Evolutionary conservation across 2,888 invertebrate genomes (phyloP).

Genomic region (Eupithecia centaureata): DNA sequence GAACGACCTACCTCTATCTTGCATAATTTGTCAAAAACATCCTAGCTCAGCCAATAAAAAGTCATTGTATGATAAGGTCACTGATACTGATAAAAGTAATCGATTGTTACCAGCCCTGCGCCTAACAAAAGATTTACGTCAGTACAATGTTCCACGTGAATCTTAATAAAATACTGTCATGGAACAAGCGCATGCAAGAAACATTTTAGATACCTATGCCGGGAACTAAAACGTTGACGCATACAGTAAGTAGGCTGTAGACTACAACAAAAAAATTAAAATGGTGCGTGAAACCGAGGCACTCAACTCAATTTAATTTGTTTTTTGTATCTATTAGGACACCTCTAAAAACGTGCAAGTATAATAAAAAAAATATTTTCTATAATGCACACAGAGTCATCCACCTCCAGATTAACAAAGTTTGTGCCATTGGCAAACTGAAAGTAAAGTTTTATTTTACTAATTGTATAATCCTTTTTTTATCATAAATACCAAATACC

Average conservation of each 20-base stretch:
- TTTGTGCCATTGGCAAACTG: too few relatives aligned
- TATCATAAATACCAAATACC: too few relatives aligned
- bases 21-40: conserved; percentile 55
- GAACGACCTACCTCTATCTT: conserved; percentile 69
- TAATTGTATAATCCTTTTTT: too few relatives aligned
- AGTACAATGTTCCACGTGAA: conserved; percentile 10
- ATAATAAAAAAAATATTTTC: too few relatives aligned
- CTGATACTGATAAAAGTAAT: conserved; percentile 46
- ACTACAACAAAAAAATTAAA: not conserved
- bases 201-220: not conserved
- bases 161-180: not conserved
- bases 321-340: too few relatives aligned
- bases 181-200: not conserved
- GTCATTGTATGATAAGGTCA: conserved; percentile 63
- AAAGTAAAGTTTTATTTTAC: too few relatives aligned
- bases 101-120: conserved; percentile 38
- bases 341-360: too few relatives aligned
- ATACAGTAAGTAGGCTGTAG: too few relatives aligned
- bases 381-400: too few relatives aligned
- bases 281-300: too few relatives aligned
- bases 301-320: not conserved
- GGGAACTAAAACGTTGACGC: not conserved
- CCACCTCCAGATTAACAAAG: too few relatives aligned
- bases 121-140: conserved; percentile 38
- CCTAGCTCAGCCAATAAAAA: conserved; percentile 47